Evolutionary conservation across 1,140 invertebrate species (phyloP), one percentile per base, ranked within the genome.

Genomic region (Magallana ariakensis): DNA sequence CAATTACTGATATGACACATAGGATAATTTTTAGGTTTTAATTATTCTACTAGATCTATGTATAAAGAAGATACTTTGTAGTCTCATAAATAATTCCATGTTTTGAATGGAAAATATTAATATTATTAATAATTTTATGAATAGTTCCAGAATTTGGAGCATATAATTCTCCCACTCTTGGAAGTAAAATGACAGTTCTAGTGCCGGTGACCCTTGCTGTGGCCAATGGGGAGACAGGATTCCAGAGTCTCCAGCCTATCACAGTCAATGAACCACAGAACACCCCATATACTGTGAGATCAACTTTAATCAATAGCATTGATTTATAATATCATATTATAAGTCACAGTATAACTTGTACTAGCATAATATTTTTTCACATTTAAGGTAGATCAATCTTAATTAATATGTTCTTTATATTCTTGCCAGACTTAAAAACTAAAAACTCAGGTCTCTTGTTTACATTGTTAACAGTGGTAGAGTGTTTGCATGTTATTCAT

Each of bases 161-260:
- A 0, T 94, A 89, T 84, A 94, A 94, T 90, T 93, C 92, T 70
- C 94, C 94, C 55, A 83, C 57, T 0, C 75, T 94, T 22, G 92
- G 93, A 56, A 58, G 83, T 5, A 80, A 84, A 11, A 84, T 46
- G n/a, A 54, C 84, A 46, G 84, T 90, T 0, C 87, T 46, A 9
- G 19, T 94, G 1, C 66, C 89, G 0, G 93, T 94, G 11, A 92
- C 92, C 15, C 26, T 90, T n/a, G 86, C 85, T 16, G 91, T 91
- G 22, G 94, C 93, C 55, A 94, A 94, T 91, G 94, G 94, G 55
- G 93, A 94, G 80, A 92, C 93, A 84, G 94, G 94, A 22, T 94
- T 94, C 86, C 89, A 90, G 7, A 91, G 89, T 83, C 89, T 89
- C 16, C 80, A 90, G 16, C 83, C 86, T 66, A 83, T 92, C 16